Evolutionary conservation across 2,113 vertebrate species (phyloP), one percentile per base, ranked within the genome.

Genomic region (Phainopepla nitens): DNA sequence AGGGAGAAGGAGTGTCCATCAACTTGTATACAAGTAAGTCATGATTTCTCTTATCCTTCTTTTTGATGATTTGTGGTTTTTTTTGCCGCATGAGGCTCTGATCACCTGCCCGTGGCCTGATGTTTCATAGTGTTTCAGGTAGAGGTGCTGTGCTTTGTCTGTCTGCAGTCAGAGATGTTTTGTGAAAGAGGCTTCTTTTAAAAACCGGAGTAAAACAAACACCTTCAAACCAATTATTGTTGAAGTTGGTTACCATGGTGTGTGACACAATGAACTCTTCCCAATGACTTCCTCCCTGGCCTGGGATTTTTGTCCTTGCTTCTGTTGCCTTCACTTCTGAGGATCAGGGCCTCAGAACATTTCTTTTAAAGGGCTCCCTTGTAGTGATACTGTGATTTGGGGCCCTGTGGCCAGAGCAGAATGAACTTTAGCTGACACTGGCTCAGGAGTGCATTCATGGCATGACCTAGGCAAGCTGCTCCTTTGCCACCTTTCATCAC

Each of bases 1-100:
- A n/a, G n/a, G n/a, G n/a, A n/a, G n/a, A n/a, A n/a, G n/a, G n/a
- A n/a, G n/a, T n/a, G n/a, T n/a, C n/a, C n/a, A n/a, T n/a, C n/a
- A n/a, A n/a, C n/a, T n/a, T n/a, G n/a, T 88, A 39, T 18, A 94
- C 93, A 29, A 42, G 95, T 96, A 70, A 90, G 95, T 94, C 20
- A n/a, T n/a, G n/a, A n/a, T n/a, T n/a, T n/a, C n/a, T n/a, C n/a
- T n/a, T n/a, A n/a, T n/a, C n/a, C n/a, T n/a, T n/a, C n/a, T n/a
- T n/a, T n/a, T n/a, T n/a, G n/a, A n/a, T n/a, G n/a, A n/a, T n/a
- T n/a, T n/a, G n/a, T n/a, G n/a, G n/a, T n/a, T n/a, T n/a, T n/a
- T n/a, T n/a, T n/a, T n/a, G 33, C 3, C 36, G 22, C 8, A 24
- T 14, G 4, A 2, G 12, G 22, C 29, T 80, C 16, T 80, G 6